phyloP scores from a whole-genome alignment of 2,113 vertebrate genomes.

The Podarcis muralis region DNA sequence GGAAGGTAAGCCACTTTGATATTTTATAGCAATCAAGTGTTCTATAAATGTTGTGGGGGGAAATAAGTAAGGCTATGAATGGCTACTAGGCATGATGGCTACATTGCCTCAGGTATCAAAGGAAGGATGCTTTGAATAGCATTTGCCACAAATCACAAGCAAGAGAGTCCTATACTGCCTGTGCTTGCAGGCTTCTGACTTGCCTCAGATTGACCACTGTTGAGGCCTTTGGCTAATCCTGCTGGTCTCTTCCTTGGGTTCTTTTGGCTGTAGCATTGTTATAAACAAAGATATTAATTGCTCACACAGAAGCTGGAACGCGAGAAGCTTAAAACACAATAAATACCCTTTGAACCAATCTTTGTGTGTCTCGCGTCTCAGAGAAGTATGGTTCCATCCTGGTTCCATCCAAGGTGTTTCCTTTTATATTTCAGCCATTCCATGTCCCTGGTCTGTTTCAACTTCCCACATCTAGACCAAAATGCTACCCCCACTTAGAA shows the following conservation, averaged over 20 bases:
- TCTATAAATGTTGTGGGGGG: too few species aligned
- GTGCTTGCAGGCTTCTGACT: too few species aligned
- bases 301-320: not conserved
- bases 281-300: not conserved
- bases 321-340: not conserved
- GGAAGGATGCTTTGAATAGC: too few species aligned
- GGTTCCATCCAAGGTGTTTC: not conserved
- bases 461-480: not conserved
- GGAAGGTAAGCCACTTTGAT: too few species aligned
- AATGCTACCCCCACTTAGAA: not conserved
- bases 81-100: too few species aligned
- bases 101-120: too few species aligned
- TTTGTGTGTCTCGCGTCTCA: not conserved
- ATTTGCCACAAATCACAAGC: too few species aligned
- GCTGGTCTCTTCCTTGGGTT: not conserved
- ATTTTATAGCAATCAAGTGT: too few species aligned
- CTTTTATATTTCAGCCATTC: not conserved
- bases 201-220: too few species aligned
- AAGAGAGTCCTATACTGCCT: too few species aligned
- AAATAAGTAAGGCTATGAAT: not conserved
- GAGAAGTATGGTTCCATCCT: not conserved
- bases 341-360: not conserved
- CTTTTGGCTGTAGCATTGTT: not conserved
- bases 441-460: not conserved
- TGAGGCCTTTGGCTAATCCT: too few species aligned